phyloP scores from a whole-genome alignment of 2,113 vertebrate species.

The Platichthys flesus region DNA sequence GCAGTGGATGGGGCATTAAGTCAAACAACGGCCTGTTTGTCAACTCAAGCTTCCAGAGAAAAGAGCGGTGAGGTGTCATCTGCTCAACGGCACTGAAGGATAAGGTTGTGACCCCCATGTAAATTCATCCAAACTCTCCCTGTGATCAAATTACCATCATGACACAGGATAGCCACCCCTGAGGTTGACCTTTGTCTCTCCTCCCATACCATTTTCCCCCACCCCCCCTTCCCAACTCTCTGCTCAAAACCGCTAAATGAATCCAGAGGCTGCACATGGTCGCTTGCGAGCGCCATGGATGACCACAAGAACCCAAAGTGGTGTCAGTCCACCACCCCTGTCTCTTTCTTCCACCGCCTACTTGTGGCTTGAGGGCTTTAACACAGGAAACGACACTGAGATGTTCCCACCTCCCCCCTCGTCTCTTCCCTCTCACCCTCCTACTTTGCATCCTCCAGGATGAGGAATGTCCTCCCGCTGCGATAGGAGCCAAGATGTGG shows the following conservation, averaged over 20 bases:
- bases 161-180: constrained; percentile 27
- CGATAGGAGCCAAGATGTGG: constrained; percentile 71
- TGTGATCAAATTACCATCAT: constrained; percentile 42
- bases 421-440: constrained; percentile 18
- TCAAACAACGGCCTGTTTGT: neutral
- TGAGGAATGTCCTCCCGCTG: constrained; percentile 80
- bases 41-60: neutral
- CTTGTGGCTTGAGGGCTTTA: constrained; percentile 54
- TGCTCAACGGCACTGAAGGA: constrained; percentile 4
- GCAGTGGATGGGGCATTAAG: neutral
- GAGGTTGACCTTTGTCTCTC: constrained; percentile 38
- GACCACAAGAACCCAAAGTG: constrained; percentile 51
- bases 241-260: constrained; percentile 60
- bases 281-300: constrained; percentile 37
- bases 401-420: constrained; percentile 54
- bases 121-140: constrained; percentile 11
- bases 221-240: constrained; percentile 14
- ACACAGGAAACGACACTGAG: constrained; percentile 70
- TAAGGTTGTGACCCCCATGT: constrained; percentile 34
- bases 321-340: constrained; percentile 13
- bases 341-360: constrained; percentile 22
- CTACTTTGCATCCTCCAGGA: constrained; percentile 55
- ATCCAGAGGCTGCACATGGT: constrained; percentile 52
- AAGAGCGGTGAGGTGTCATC: neutral
- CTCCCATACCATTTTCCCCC: constrained; percentile 14